Base-by-base conservation (phyloP, 2,888 invertebrate species). In the Watsonalla binaria region DNA sequence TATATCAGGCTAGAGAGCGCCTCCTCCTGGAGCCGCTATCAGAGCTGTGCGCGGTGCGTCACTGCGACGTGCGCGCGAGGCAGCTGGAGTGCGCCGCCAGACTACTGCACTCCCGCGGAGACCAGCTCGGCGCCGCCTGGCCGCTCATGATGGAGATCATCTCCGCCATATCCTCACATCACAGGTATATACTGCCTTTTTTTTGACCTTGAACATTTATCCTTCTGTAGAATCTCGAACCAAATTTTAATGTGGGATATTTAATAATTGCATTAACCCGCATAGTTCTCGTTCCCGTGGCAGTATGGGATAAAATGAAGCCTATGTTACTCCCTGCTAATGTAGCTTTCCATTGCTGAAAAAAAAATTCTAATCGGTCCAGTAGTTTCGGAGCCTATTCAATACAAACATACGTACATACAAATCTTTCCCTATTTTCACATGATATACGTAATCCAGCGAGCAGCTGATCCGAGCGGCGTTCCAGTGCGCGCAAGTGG, bases 41-140 rank as follows among this genome's bases (percentile, higher is more conserved):
- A n/a, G 97, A 98, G 78, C 90, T 99, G 58, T 98, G 98, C 7
- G 94, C 94, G 0, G 96, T 98, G 51, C 93, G 96, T 6, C 98
- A 98, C 81, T 95, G 96, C 35, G 99, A 99, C 91, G 98, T 99
- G 42, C 92, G 99, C 52, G 97, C 97, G 78, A 92, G 97, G 45
- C 99, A 99, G 89, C 90, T 99, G 61, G 98, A 99, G 82, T 98
- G 98, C 78, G 96, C 98, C 6, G 92, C 98, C 53, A 95, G 98
- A 74, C 94, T 99, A 63, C 92, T 99, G 53, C 99, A 99, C 86
- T 96, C 96, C 45, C 95, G 87, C 60, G 99, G 98, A 0, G 98
- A 99, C 78, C 95, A 96, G 59, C 92, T 99, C 46, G 95, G 96
- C 5, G 96, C 97, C 74, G 98, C 98, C 51, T 99, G 99, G 99